Conservation (phyloP, 2,113 vertebrate species). For the Ochotona princeps region DNA sequence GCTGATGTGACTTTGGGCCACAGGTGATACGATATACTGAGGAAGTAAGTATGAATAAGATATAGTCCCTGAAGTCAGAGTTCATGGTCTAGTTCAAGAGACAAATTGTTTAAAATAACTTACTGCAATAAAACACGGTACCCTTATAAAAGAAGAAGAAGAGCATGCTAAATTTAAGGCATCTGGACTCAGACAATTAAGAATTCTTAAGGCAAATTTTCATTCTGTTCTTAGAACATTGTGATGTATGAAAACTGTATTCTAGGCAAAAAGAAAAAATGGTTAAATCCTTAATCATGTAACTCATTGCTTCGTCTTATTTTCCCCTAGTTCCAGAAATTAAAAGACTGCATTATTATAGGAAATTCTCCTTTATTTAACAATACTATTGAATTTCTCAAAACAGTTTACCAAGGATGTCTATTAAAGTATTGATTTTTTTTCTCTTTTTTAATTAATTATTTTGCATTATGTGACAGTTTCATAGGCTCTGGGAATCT, state of each 20-base stretch:
- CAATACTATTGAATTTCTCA: conserved; percentile 75
- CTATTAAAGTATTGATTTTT: conserved; percentile 75
- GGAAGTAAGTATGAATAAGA: conserved; percentile 33
- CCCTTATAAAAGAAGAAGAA: conserved; percentile 32
- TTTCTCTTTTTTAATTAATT: too few species aligned
- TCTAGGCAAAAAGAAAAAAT: neutral
- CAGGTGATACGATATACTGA: neutral
- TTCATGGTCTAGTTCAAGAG: neutral
- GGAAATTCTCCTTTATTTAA: conserved; percentile 71
- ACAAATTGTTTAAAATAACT: conserved; percentile 58
- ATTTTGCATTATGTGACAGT: too few species aligned
- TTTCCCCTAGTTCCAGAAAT: conserved; percentile 56
- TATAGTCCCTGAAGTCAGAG: conserved; percentile 29
- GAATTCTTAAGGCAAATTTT: conserved; percentile 41
- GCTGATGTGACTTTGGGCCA: neutral
- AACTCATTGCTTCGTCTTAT: conserved; percentile 65
- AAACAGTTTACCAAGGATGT: conserved; percentile 73
- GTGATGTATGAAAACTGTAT: conserved; percentile 7
- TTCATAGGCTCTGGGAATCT: too few species aligned
- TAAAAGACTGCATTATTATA: conserved; percentile 37
- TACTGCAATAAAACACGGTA: conserved; percentile 15
- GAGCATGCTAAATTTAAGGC: conserved; percentile 14
- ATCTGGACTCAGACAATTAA: conserved; percentile 19
- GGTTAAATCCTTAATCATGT: conserved; percentile 46
- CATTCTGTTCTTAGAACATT: conserved; percentile 10